Base-by-base conservation (phyloP, 2,888 invertebrate genomes). In the Sesia bembeciformis region DNA sequence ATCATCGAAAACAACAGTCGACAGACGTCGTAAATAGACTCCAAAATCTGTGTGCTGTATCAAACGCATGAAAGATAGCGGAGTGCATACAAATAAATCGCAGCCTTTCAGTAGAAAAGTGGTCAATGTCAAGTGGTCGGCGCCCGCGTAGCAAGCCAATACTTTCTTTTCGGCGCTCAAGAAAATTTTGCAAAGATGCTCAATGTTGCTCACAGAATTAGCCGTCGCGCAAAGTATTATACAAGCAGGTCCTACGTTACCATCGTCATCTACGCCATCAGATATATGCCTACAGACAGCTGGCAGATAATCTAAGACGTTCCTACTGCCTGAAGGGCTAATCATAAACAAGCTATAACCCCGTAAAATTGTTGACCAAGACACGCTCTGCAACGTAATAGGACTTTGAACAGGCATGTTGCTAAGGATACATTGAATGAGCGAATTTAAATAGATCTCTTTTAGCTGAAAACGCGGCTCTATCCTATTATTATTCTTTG, bases 1-100 rank as follows among this genome's bases (percentile, higher is more conserved):
- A 65, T 94, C 93, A 68, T 96, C 95, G 0, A 96, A 72, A 4
- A 95, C 91, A 46, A 95, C 75, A 62, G 93, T 93, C 7, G 91
- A 90, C 1, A 96, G 76, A 39, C 93, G 83, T 4, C 91, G 85
- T 3, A 94, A 81, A 68, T 93, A 92, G 0, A 94, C 58, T 65
- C 86, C 69, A 71, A 86, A 69, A 49, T 83, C 76, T 0, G 66
- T 59, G 4, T 61, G 74, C 68, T 62, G 85, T 58, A 65, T 90
- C 58, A 72, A 92, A 68, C 64, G 92, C 68, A 57, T 87, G 62
- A 67, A 92, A 74, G 71, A 91, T 0, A 90, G 76, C 0, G 95
- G 94, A 0, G 95, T 95, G 4, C 93, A 90, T 3, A 96, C 90
- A 43, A 96, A 78, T 51, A 96, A 81, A 63, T 95, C 93, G 70